Evolutionary conservation across 1,140 invertebrate species (phyloP).

Genomic region (Heterodera schachtii): DNA sequence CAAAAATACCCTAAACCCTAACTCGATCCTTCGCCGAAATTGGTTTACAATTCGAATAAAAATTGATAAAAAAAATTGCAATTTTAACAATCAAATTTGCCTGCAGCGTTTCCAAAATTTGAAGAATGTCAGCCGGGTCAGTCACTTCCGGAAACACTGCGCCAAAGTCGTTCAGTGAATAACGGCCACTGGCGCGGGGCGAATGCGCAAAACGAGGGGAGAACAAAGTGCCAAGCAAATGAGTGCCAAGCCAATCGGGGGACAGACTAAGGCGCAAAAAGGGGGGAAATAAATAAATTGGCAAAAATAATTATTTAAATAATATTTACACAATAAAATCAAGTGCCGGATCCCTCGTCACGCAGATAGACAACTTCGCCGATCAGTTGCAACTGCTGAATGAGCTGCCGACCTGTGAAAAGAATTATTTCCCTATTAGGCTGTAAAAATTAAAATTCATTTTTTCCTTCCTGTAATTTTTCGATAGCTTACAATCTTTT

Average conservation of each 20-base stretch:
- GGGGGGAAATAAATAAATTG: too few relatives aligned
- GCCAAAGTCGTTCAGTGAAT: slow-evolving; percentile 78
- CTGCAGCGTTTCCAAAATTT: slow-evolving; percentile 74
- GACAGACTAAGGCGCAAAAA: slow-evolving; percentile 66
- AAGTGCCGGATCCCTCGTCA: slow-evolving; percentile 72
- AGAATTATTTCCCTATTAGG: background rate
- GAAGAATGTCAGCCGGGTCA: slow-evolving; percentile 75
- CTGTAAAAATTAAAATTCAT: background rate
- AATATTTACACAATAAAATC: slow-evolving; percentile 69
- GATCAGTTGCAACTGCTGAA: slow-evolving; percentile 75
- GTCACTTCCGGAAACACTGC: slow-evolving; percentile 74
- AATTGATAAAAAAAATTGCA: too few relatives aligned
- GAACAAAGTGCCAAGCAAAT: slow-evolving; percentile 76
- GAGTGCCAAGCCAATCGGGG: slow-evolving; percentile 77
- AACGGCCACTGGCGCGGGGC: slow-evolving; percentile 72
- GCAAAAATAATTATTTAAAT: background rate
- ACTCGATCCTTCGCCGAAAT: too few relatives aligned
- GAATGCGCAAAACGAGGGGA: slow-evolving; percentile 73
- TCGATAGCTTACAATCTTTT: too few relatives aligned
- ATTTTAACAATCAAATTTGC: slow-evolving; percentile 25
- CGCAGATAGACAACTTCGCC: slow-evolving; percentile 72
- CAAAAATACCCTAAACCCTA: too few relatives aligned
- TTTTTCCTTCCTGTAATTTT: too few relatives aligned
- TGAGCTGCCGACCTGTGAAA: slow-evolving; percentile 68
- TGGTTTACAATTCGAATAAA: too few relatives aligned